Evolutionary conservation across 2,888 invertebrate genomes (phyloP).

Genomic region (Zeuzera pyrina): DNA sequence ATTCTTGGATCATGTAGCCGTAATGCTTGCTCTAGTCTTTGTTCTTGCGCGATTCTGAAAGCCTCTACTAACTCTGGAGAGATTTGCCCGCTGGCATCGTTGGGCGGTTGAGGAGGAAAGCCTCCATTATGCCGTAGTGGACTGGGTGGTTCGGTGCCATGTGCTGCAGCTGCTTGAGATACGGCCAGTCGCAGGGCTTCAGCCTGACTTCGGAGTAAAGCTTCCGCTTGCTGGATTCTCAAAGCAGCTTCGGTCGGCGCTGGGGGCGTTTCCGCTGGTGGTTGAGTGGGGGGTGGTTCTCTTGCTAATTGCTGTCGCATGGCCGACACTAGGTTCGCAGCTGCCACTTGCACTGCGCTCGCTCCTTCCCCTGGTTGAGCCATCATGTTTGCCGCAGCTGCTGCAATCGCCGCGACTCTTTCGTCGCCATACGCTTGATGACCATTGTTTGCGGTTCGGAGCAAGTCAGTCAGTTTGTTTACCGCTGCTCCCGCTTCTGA

Average conservation of each 20-base stretch:
- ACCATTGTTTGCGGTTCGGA: constrained; percentile 77
- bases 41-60: constrained; percentile 81
- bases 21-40: constrained; percentile 86
- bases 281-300: constrained; percentile 75
- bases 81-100: constrained; percentile 68
- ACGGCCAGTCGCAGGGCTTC: constrained; percentile 89
- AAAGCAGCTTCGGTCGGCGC: constrained; percentile 84
- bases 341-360: constrained; percentile 80
- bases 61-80: constrained; percentile 82
- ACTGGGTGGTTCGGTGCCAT: constrained; percentile 51
- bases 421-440: constrained; percentile 77
- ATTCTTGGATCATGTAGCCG: constrained; percentile 87
- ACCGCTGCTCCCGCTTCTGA: constrained; percentile 80
- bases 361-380: constrained; percentile 75
- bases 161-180: constrained; percentile 77
- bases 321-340: constrained; percentile 83
- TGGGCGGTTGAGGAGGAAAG: constrained; percentile 51
- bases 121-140: constrained; percentile 65
- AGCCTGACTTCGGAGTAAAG: constrained; percentile 86
- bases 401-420: constrained; percentile 81
- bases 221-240: constrained; percentile 85
- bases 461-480: constrained; percentile 72
- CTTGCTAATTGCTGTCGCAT: constrained; percentile 76
- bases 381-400: constrained; percentile 75
- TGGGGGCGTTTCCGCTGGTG: constrained; percentile 83